phyloP scores from a whole-genome alignment of 2,797 vertebrate genomes.

The Scolopax rusticola region DNA sequence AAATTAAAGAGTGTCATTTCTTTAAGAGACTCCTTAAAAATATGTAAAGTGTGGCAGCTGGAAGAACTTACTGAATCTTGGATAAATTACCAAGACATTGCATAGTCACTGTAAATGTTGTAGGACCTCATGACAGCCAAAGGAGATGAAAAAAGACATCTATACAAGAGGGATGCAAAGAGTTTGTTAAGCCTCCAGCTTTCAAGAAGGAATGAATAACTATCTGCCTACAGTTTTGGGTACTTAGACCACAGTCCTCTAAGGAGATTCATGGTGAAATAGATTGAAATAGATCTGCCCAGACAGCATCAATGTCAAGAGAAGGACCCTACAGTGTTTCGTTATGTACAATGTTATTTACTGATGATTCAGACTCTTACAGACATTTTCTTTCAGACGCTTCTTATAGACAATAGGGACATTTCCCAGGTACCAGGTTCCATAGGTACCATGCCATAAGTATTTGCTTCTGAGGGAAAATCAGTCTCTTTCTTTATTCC shows the following conservation, averaged over 20 bases:
- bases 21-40: not conserved
- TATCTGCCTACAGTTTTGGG: not conserved
- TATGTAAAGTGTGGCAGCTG: not conserved
- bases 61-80: slow-evolving; percentile 19
- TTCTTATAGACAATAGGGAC: too few species aligned
- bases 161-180: not conserved
- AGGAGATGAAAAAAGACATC: not conserved
- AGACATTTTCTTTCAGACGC: too few species aligned
- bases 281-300: not conserved
- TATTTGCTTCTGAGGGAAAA: not conserved
- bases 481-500: not conserved
- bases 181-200: not conserved
- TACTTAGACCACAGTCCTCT: not conserved
- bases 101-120: slow-evolving; percentile 28
- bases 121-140: not conserved
- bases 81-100: not conserved
- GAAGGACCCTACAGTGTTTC: not conserved
- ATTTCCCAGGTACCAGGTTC: not conserved
- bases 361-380: not conserved
- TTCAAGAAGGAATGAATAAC: not conserved
- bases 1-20: not conserved
- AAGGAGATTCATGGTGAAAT: not conserved
- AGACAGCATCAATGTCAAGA: not conserved
- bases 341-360: not conserved
- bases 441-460: too few species aligned